Base-by-base conservation (phyloP, 2,797 vertebrate species). In the Gobionotothen gibberifrons region DNA sequence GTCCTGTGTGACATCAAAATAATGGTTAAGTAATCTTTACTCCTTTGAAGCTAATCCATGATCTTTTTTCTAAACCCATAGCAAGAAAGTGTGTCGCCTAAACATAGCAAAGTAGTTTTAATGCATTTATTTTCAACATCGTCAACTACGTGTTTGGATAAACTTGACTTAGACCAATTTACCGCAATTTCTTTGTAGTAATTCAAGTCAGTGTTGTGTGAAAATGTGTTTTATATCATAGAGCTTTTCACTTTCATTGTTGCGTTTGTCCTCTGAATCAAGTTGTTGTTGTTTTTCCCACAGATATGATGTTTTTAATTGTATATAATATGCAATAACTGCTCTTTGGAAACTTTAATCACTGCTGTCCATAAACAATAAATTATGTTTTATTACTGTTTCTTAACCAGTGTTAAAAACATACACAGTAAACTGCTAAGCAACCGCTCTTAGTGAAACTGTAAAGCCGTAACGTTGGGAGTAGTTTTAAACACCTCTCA, bases 351-450 rank as follows among this genome's bases (percentile, higher is more conserved):
- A 87, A 76, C 77, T 78, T 78, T 59, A 82, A 87, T 79, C 48
- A 81, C 72, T 42, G 22, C 77, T 74, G 54, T 80, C 67, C 39
- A 56, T 19, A 46, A 62, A 61, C 60, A 49, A 29, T 68, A 54
- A 82, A 66, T 78, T 47, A 74, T 71, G 68, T 73, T 85, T 74
- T 74, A 83, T 82, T 60, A 74, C 69, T 74, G 78, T 78, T 80
- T 82, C 40, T 72, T 69, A 61, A 51, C n/a, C 58, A 42, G 39
- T 4, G 7, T 19, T 69, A 55, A 74, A 60, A 47, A 66, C 49
- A 76, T 69, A 74, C 42, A 78, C 22, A 56, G 59, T 40, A 70
- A 72, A 81, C 65, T 73, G 69, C 83, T 65, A 71, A 59, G 69
- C 69, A 83, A 84, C 69, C 16, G 8, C 48, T 54, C 48, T 69